Evolutionary conservation across 2,113 vertebrate genomes (phyloP).

Genomic region (Clinocottus analis): DNA sequence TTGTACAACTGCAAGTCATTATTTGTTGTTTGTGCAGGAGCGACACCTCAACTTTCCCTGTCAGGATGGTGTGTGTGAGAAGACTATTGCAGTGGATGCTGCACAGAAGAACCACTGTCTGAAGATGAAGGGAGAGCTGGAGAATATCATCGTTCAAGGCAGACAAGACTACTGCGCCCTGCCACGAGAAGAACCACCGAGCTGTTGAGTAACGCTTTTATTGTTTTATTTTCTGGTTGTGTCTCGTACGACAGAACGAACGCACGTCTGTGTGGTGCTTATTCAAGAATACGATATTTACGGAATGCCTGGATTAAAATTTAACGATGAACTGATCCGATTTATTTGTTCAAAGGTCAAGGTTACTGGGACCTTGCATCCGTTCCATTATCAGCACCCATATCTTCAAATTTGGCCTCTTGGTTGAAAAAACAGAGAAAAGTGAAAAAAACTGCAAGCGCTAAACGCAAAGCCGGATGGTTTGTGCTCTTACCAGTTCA

Average conservation of each 20-base stretch:
- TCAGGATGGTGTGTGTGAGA: slow-evolving; percentile 5
- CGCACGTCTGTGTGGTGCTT: too few species aligned
- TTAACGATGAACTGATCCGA: too few species aligned
- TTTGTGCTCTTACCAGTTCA: background rate
- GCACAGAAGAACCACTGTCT: slow-evolving; percentile 39
- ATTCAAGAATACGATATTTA: background rate
- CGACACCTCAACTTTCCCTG: fast-evolving
- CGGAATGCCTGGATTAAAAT: too few species aligned
- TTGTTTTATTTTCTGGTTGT: background rate
- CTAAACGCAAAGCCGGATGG: background rate
- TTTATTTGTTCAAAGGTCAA: too few species aligned
- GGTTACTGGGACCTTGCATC: too few species aligned
- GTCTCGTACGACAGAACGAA: background rate
- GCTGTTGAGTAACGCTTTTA: slow-evolving; percentile 46
- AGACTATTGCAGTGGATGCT: background rate
- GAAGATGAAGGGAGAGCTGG: slow-evolving; percentile 22
- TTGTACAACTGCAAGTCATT: background rate
- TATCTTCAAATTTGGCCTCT: too few species aligned
- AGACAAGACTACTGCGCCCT: slow-evolving; percentile 9
- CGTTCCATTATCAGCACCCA: too few species aligned
- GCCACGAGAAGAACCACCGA: fast-evolving
- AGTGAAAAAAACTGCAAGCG: background rate
- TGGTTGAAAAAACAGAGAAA: too few species aligned
- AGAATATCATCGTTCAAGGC: background rate
- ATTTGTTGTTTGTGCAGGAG: background rate